Evolutionary conservation across 2,888 invertebrate genomes (phyloP).

Genomic region (Apocheima hispidaria): DNA sequence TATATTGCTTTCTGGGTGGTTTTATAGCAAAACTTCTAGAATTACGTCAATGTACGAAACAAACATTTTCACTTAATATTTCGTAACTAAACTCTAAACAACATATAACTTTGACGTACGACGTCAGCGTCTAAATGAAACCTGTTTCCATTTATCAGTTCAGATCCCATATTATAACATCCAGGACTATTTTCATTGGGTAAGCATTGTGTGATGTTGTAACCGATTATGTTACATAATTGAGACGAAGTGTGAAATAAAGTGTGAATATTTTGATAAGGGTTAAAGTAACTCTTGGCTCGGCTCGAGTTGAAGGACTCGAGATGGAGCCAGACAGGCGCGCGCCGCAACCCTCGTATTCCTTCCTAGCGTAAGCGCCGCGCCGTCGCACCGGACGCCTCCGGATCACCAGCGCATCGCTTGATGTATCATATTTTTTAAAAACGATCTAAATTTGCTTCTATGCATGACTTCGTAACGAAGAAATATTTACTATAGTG

Average conservation of each 20-base stretch:
- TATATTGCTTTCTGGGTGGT: not conserved
- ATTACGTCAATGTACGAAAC: not conserved
- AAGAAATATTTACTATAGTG: conserved; percentile 24
- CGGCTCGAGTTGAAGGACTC: too few species aligned
- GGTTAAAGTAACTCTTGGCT: not conserved
- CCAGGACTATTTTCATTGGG: too few species aligned
- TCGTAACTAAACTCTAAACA: too few species aligned
- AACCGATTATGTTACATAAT: too few species aligned
- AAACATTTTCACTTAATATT: too few species aligned
- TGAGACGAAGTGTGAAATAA: too few species aligned
- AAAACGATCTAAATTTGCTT: conserved; percentile 34
- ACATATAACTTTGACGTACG: too few species aligned
- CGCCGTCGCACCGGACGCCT: not conserved
- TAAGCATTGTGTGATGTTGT: too few species aligned
- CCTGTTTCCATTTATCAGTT: too few species aligned
- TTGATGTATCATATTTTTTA: conserved; percentile 60
- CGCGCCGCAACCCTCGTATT: not conserved
- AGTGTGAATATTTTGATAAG: not conserved
- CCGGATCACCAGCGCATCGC: not conserved
- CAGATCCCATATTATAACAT: too few species aligned
- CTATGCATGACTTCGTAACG: conserved; percentile 23
- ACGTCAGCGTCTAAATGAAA: too few species aligned
- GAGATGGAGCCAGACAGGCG: not conserved
- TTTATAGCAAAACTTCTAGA: not conserved
- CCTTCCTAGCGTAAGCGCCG: not conserved